These are phyloP conservation scores for Lagria hirta DNA, from an alignment of 2,888 invertebrate species.

Conservation along the genomic window DNA sequence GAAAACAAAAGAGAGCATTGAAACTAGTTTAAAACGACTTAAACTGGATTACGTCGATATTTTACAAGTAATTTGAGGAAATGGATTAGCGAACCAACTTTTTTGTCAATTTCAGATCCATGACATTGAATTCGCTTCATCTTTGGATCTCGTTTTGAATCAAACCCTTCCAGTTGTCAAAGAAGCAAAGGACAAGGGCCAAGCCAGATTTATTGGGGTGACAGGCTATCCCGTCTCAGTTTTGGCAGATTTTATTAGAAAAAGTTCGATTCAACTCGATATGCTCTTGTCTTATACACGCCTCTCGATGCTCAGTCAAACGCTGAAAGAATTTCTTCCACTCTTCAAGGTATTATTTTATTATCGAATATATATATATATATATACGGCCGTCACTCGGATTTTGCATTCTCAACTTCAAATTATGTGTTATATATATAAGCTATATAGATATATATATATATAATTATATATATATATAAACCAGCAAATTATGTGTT, in stretches of 20 bases:
- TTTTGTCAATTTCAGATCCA: conserved; percentile 87
- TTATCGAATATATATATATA: too few species aligned
- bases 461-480: too few species aligned
- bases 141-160: conserved; percentile 71
- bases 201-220: conserved; percentile 79
- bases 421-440: too few species aligned
- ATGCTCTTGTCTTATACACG: conserved; percentile 77
- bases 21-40: conserved; percentile 71
- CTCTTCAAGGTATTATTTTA: conserved; percentile 78
- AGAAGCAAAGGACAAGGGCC: conserved; percentile 70
- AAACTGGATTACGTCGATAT: conserved; percentile 84
- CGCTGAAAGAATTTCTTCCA: conserved; percentile 71
- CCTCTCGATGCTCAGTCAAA: conserved; percentile 77
- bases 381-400: too few species aligned
- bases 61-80: conserved; percentile 73
- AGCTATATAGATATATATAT: too few species aligned
- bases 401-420: too few species aligned
- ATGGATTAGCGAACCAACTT: conserved; percentile 1
- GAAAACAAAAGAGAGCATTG: conserved; percentile 73
- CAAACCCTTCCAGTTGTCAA: conserved; percentile 85
- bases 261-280: conserved; percentile 62
- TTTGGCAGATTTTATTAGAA: conserved; percentile 73
- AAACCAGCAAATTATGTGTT: too few species aligned
- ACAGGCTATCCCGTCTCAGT: conserved; percentile 82
- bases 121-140: conserved; percentile 85